Evolutionary conservation across 2,113 vertebrate genomes (phyloP), one percentile per base, ranked within the genome.

Genomic region (Mixornis gularis): DNA sequence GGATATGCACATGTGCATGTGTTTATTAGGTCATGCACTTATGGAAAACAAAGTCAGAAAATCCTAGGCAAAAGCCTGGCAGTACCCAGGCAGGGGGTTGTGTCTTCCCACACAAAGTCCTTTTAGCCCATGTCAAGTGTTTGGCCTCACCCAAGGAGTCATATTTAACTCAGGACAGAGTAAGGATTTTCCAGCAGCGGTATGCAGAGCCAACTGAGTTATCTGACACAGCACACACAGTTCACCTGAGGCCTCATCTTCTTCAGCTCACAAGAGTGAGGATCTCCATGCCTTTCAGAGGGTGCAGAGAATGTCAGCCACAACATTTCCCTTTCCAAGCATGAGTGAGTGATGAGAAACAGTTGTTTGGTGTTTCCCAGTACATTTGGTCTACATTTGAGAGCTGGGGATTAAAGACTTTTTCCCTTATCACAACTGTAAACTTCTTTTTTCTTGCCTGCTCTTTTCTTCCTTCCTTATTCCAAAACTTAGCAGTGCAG

Each of bases 291-390:
- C 1, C 1, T 49, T 80, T 66, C 24, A 66, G 34, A 63, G 38
- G n/a, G 68, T 5, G 2, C 20, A 63, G 27, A 36, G 17, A 11
- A 2, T 3, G 0, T 51, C 1, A 65, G 21, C 8, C 17, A 36
- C 0, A 5, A 8, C 21, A 48, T 32, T 4, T 62, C 17, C 18
- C 11, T 70, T 74, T 55, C 49, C 14, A 52, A 77, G 46, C 13
- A 62, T 1, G 3, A 76, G 9, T 8, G 22, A 81, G 13, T 66
- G 36, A 66, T 43, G 26, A 55, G 58, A 86, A 80, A 1, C 13
- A 15, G 10, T 73, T 76, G 3, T 27, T 60, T 59, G 20, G 24
- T 78, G 52, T 73, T 76, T 83, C 20, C 29, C 7, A 18, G 32
- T 29, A 36, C 1, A 3, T 69, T 56, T 60, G 21, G 13, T 40